Conservation (phyloP, 2,888 invertebrate genomes). For the Melieria crassipennis region DNA sequence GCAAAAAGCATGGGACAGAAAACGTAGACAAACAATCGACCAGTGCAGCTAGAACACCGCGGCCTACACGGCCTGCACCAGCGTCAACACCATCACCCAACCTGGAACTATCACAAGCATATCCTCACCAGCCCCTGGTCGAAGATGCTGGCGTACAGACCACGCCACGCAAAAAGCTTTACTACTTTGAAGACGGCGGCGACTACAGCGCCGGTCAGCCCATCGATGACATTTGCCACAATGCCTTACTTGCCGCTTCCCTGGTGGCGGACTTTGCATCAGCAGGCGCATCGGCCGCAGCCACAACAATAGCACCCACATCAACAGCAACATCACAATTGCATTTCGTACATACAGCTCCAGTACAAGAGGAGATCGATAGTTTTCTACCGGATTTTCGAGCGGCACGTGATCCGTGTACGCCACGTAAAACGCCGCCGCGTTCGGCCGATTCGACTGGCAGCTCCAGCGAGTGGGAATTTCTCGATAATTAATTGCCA, state of each 20-base stretch:
- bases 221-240: conserved; percentile 51
- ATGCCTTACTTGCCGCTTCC: conserved; percentile 37
- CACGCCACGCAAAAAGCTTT: conserved; percentile 50
- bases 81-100: conserved; percentile 34
- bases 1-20: conserved; percentile 43
- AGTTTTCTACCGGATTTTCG: conserved; percentile 58
- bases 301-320: background rate
- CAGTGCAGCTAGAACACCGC: conserved; percentile 37
- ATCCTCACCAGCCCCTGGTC: conserved; percentile 42
- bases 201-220: conserved; percentile 52
- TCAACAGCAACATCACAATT: conserved; percentile 23
- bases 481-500: conserved; percentile 57
- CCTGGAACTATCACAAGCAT: conserved; percentile 35
- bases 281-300: background rate
- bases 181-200: conserved; percentile 43
- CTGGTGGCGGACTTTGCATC: conserved; percentile 22
- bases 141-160: conserved; percentile 58
- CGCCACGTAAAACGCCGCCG: conserved; percentile 36
- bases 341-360: conserved; percentile 50
- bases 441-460: conserved; percentile 49
- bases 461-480: conserved; percentile 64
- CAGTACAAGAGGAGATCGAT: conserved; percentile 46
- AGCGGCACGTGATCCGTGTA: conserved; percentile 49
- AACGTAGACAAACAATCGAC: conserved; percentile 50
- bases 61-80: conserved; percentile 41